A percentile compares a stretch with the other conserved stretches of the same genome.
phyloP scores from a whole-genome alignment of 2,113 vertebrate species.

The Naja naja region DNA sequence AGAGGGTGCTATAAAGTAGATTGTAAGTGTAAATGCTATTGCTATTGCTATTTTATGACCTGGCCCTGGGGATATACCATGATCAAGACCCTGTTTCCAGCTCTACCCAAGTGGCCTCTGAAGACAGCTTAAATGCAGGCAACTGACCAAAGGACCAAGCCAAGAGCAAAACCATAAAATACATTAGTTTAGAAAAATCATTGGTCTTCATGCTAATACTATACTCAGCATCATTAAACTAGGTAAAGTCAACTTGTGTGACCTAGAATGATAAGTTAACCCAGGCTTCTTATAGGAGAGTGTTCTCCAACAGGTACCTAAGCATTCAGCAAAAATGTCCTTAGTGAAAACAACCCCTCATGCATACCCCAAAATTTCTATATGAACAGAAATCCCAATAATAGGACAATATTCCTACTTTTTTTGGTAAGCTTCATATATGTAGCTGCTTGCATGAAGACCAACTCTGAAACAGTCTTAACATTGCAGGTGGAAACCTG shows the following conservation, averaged over 20 bases:
- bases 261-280: not conserved
- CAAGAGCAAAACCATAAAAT: not conserved
- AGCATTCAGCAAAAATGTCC: not conserved
- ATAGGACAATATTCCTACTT: not conserved
- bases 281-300: not conserved
- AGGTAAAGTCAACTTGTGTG: not conserved
- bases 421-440: not conserved
- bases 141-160: not conserved
- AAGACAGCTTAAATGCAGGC: not conserved
- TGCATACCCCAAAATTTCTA: not conserved
- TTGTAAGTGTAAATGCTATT: not conserved
- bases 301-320: not conserved
- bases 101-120: not conserved
- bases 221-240: not conserved
- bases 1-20: not conserved
- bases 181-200: not conserved
- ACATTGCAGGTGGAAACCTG: not conserved
- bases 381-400: not conserved
- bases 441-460: not conserved
- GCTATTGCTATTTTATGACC: not conserved
- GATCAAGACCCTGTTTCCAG: not conserved
- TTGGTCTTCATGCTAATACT: not conserved
- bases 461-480: not conserved
- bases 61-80: not conserved
- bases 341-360: not conserved